These are phyloP conservation scores for Triplophysa yarkandensis DNA, from an alignment of 2,797 vertebrate species.

Conservation along the genomic window DNA sequence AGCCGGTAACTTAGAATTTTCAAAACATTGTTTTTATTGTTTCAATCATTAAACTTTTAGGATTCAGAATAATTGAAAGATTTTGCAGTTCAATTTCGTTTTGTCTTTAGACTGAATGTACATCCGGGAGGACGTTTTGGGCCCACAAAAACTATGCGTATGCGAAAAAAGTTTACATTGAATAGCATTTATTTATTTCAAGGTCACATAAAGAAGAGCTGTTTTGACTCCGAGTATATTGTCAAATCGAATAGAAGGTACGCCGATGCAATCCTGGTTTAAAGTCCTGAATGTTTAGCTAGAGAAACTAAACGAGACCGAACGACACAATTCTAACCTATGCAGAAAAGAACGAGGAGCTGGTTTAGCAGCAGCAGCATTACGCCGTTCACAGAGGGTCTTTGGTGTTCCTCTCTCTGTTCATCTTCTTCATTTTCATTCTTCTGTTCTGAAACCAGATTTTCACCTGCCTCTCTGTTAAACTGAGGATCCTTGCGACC, in stretches of 20 bases:
- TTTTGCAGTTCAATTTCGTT: not conserved
- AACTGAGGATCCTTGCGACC: conserved; percentile 94
- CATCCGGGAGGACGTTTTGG: not conserved
- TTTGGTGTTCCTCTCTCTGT: conserved; percentile 89
- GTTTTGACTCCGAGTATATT: conserved; percentile 20
- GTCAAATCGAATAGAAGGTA: conserved; percentile 6
- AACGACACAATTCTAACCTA: conserved; percentile 2
- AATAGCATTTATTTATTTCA: conserved; percentile 1
- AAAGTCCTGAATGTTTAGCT: conserved; percentile 3
- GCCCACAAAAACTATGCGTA: not conserved
- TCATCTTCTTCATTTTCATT: conserved; percentile 99
- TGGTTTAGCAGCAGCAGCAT: conserved; percentile 9
- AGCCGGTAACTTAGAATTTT: not conserved
- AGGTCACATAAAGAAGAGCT: conserved; percentile 27
- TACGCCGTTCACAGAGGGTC: conserved; percentile 74
- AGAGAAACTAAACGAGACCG: conserved; percentile 9
- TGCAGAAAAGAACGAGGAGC: conserved; percentile 36
- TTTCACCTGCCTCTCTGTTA: conserved; percentile 98
- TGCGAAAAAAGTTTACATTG: not conserved
- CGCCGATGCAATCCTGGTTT: not conserved
- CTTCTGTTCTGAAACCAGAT: conserved; percentile 99
- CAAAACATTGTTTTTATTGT: not conserved
- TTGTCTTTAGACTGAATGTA: not conserved
- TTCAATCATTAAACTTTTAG: too few species aligned
- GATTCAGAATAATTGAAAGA: not conserved